Evolutionary conservation across 1,140 invertebrate genomes (phyloP).

Genomic region (Drosophila oshimai): DNA sequence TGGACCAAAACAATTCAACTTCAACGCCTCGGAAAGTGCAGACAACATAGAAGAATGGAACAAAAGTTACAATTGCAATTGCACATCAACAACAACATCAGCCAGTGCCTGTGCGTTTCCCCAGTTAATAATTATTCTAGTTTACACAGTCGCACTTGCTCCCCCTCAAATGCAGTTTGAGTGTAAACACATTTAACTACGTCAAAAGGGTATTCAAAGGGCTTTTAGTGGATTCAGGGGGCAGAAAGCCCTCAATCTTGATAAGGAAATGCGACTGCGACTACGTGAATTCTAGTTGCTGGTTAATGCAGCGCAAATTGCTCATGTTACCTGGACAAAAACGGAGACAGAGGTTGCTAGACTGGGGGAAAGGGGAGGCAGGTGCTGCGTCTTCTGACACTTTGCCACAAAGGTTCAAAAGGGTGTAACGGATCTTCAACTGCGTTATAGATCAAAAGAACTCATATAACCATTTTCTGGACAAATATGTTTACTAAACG

Average conservation of each 20-base stretch:
- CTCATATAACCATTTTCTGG: too few species aligned
- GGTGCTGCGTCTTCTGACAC: too few species aligned
- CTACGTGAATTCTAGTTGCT: not conserved
- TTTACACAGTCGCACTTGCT: constrained; percentile 32
- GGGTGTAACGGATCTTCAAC: too few species aligned
- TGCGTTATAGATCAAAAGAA: too few species aligned
- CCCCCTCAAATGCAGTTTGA: constrained; percentile 39
- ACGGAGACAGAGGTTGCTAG: not conserved
- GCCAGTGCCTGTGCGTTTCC: not conserved
- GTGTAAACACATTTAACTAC: constrained; percentile 48
- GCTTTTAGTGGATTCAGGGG: constrained; percentile 19
- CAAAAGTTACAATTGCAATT: constrained; percentile 47
- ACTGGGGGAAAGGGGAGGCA: not conserved
- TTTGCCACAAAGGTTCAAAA: too few species aligned
- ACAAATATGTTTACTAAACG: too few species aligned
- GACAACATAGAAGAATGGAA: constrained; percentile 35
- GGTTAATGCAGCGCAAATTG: constrained; percentile 75
- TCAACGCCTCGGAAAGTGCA: constrained; percentile 58
- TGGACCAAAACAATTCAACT: constrained; percentile 9
- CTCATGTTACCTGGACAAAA: constrained; percentile 57
- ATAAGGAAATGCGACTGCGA: constrained; percentile 31
- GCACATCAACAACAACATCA: constrained; percentile 31
- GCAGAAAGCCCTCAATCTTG: constrained; percentile 24
- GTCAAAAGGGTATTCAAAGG: constrained; percentile 15
- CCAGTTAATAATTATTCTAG: constrained; percentile 63